phyloP scores from a whole-genome alignment of 2,797 vertebrate genomes.

The Florisuga fusca region DNA sequence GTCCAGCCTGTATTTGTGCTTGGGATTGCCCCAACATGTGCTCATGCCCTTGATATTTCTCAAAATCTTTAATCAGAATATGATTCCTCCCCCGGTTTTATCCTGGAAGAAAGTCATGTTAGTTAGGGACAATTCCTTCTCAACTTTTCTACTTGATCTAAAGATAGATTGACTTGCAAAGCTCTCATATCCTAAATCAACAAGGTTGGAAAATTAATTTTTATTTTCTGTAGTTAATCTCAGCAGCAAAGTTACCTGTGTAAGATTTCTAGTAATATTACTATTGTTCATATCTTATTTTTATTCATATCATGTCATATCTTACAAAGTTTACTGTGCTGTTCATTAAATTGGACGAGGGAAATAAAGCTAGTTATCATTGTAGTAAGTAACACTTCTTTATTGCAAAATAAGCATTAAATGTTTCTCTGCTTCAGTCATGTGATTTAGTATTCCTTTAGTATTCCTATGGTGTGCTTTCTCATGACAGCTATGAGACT shows the following conservation, averaged over 20 bases:
- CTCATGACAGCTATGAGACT: neutral
- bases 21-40: too few species aligned
- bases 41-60: neutral
- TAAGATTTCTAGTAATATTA: neutral
- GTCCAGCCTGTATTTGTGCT: too few species aligned
- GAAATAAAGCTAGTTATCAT: neutral
- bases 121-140: neutral
- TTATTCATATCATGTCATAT: too few species aligned
- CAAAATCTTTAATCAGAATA: neutral
- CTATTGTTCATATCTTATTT: neutral
- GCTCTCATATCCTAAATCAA: neutral
- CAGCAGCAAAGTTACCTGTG: neutral
- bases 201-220: neutral
- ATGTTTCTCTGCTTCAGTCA: neutral
- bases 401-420: neutral
- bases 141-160: neutral
- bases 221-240: neutral
- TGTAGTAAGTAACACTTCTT: neutral
- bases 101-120: neutral
- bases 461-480: neutral
- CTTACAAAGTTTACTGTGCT: neutral
- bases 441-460: neutral
- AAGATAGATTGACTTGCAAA: neutral
- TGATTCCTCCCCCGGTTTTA: neutral
- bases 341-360: neutral